A percentile compares a stretch with the other conserved stretches of the same genome.
phyloP scores from a whole-genome alignment of 53 echinoderm and acorn worm species.

The Patiria pectinifera region DNA sequence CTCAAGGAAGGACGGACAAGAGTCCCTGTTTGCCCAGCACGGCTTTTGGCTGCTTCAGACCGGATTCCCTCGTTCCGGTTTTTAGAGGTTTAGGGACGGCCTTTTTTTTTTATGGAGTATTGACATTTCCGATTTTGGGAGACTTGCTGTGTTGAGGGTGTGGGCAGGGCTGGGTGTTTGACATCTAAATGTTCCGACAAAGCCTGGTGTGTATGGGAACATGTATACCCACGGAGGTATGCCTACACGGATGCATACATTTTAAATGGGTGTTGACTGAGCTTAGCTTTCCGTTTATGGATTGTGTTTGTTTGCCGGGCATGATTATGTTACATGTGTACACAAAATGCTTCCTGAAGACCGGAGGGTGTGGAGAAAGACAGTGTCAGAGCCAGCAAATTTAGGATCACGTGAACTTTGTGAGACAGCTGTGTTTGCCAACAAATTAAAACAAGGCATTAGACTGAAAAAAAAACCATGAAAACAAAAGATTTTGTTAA shows the following conservation, averaged over 20 bases:
- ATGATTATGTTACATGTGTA: neutral
- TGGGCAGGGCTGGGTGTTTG: neutral
- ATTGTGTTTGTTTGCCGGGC: neutral
- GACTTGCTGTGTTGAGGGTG: conserved; percentile 1
- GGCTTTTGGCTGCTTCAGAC: conserved; percentile 4
- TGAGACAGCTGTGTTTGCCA: neutral
- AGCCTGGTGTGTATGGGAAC: neutral
- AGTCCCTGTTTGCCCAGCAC: conserved; percentile 45
- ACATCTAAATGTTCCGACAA: neutral
- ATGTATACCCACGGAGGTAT: neutral
- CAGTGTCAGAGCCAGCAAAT: neutral
- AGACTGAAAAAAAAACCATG: too few relatives aligned
- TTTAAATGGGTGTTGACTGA: neutral
- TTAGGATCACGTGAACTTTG: neutral
- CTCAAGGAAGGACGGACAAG: neutral
- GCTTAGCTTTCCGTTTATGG: neutral
- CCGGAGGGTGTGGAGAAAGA: neutral
- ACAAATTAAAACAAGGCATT: too few relatives aligned
- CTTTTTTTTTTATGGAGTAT: neutral
- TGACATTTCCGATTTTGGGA: conserved; percentile 40
- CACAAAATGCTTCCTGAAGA: neutral
- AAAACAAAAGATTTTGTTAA: too few relatives aligned
- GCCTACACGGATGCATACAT: neutral
- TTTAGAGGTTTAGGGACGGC: neutral
- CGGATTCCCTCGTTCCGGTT: conserved; percentile 32